Base-by-base conservation (phyloP, 2,797 vertebrate genomes). In the Delichon dasypus region DNA sequence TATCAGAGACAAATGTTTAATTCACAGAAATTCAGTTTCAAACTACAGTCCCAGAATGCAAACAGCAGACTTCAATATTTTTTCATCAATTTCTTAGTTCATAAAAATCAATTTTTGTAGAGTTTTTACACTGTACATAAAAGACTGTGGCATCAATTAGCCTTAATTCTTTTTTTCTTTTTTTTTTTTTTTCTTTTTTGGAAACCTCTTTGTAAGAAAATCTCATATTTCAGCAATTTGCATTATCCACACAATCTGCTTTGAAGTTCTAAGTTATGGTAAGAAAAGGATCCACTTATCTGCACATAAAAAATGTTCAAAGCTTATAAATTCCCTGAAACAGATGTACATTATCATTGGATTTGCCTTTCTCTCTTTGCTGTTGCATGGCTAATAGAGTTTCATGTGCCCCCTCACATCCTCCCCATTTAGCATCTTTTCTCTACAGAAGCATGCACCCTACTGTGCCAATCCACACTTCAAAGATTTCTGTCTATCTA, bases 321-420 rank as follows among this genome's bases (percentile, higher is more conserved):
- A 99, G 99, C 98, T 98, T 98, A 98, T 99, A 99, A 99, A 99
- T 98, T 99, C 98, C 98, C 98, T 98, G 98, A 99, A 99, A 99
- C 99, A 99, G 99, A 99, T 99, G 99, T 99, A 99, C 98, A 99
- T 99, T 99, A 99, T 99, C 99, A 99, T 98, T 98, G 99, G 98
- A 98, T 99, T 99, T 98, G 98, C 98, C 98, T 98, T 97, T 97
- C 98, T 98, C 96, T 97, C 98, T 98, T 97, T 98, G 98, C 98
- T 98, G 97, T 98, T 98, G 98, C 98, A 98, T 98, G 98, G 98
- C 98, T 98, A 99, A 99, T 98, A 98, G 98, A 98, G 98, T 98
- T 98, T 98, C 97, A 97, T 98, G 96, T 98, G 98, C 98, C 98
- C 97, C 98, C 97, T 97, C 97, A 98, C 98, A 98, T 99, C 98